phyloP scores from a whole-genome alignment of 2,888 invertebrate genomes.

The Sacculina carcini region DNA sequence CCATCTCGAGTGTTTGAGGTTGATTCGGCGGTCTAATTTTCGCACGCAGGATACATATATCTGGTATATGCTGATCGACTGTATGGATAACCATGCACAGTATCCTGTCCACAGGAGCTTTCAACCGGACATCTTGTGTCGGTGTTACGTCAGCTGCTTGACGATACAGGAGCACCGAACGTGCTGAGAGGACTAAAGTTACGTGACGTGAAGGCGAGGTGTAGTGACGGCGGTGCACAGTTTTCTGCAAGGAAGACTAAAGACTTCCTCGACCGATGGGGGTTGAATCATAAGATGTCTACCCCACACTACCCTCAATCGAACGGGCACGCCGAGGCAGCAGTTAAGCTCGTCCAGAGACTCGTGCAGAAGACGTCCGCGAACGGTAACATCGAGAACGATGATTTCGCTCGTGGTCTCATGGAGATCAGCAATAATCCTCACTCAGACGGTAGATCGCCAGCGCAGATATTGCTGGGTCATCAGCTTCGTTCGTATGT shows the following conservation, averaged over 20 bases:
- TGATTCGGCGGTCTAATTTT: background rate
- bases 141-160: background rate
- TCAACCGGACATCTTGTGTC: background rate
- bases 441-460: background rate
- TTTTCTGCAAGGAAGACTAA: background rate
- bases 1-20: constrained; percentile 1
- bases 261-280: background rate
- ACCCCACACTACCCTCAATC: background rate
- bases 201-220: no score
- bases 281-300: background rate
- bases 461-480: background rate
- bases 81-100: constrained; percentile 2
- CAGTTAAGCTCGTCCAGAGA: background rate
- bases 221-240: background rate
- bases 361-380: background rate
- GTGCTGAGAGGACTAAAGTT: no score
- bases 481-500: background rate
- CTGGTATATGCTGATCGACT: constrained; percentile 1
- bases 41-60: background rate
- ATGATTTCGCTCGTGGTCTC: background rate
- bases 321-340: background rate
- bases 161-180: background rate
- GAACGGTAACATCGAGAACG: background rate
- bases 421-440: background rate
- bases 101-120: background rate